A percentile compares a stretch with the other conserved stretches of the same genome.
These are phyloP conservation scores for Dicranocentrus wangi DNA, from an alignment of 2,888 invertebrate species.

Conservation along the genomic window DNA sequence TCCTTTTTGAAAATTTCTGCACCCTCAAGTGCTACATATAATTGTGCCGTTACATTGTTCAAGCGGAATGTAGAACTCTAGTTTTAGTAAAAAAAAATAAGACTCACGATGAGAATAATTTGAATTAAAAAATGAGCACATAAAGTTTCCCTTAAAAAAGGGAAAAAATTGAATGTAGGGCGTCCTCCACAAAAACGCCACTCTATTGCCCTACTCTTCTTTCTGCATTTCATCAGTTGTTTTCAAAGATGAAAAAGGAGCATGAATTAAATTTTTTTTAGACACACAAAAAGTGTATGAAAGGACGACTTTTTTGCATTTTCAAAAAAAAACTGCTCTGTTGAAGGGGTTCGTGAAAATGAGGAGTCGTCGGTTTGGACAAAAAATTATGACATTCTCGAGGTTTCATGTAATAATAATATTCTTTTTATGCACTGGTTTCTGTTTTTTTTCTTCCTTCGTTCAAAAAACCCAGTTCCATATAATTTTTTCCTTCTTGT, in stretches of 20 bases:
- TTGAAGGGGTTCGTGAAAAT: conserved; percentile 17
- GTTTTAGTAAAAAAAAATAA: too few relatives aligned
- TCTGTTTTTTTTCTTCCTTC: too few relatives aligned
- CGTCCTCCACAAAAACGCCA: conserved; percentile 1
- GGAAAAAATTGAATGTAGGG: not conserved
- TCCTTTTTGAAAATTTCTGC: too few relatives aligned
- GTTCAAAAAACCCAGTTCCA: too few relatives aligned
- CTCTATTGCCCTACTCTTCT: conserved; percentile 1
- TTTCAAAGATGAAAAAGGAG: not conserved
- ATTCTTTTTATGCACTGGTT: conserved; percentile 1
- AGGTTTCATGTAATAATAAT: conserved; percentile 18
- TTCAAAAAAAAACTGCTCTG: too few relatives aligned
- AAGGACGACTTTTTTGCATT: too few relatives aligned
- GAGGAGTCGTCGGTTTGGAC: conserved; percentile 19
- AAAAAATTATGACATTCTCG: conserved; percentile 23
- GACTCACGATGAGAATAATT: too few relatives aligned
- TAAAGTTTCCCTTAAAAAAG: not conserved
- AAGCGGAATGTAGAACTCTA: too few relatives aligned
- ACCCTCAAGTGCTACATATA: too few relatives aligned
- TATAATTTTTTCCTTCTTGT: too few relatives aligned
- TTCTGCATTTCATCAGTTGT: not conserved
- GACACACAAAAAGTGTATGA: too few relatives aligned
- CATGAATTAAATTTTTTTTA: conserved; percentile 9
- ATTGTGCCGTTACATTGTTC: too few relatives aligned
- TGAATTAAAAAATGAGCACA: not conserved